Percentiles rank a stretch among this genome's conserved stretches.
phyloP scores from a whole-genome alignment of 2,888 invertebrate genomes.

The Polydrusus pterygomalis region DNA sequence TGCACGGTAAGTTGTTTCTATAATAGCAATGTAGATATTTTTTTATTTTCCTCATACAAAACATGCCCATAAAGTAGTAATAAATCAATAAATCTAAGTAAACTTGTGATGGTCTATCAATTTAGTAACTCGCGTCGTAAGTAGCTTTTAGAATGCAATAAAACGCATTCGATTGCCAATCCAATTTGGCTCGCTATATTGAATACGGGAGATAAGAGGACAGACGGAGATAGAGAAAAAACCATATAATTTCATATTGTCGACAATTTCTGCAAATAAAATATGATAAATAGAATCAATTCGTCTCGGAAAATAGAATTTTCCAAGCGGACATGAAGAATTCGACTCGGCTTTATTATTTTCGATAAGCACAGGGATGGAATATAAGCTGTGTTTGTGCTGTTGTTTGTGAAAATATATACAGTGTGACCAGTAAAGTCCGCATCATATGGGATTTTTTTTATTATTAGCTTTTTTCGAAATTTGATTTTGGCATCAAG shows the following conservation, averaged over 20 bases:
- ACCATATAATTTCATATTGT: slow-evolving; percentile 58
- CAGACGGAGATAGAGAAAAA: slow-evolving; percentile 4
- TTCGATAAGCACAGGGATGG: slow-evolving; percentile 44
- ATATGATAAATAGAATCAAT: slow-evolving; percentile 72
- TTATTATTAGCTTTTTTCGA: too few species aligned
- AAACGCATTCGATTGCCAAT: slow-evolving; percentile 35
- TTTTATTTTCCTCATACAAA: neutral
- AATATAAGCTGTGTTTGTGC: too few species aligned
- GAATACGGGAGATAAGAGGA: slow-evolving; percentile 39
- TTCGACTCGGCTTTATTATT: slow-evolving; percentile 41
- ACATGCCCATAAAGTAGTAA: neutral
- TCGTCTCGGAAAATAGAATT: slow-evolving; percentile 71
- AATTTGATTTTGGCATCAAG: too few species aligned
- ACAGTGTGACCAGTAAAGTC: too few species aligned
- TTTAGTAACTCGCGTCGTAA: slow-evolving; percentile 30
- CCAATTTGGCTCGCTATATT: slow-evolving; percentile 36
- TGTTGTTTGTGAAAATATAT: too few species aligned
- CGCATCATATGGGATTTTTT: too few species aligned
- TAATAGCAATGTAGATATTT: too few species aligned
- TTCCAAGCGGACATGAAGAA: slow-evolving; percentile 59
- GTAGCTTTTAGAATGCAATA: slow-evolving; percentile 36
- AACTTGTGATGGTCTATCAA: slow-evolving; percentile 19
- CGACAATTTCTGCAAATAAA: slow-evolving; percentile 62
- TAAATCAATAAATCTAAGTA: slow-evolving; percentile 17
- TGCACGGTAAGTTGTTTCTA: too few species aligned